phyloP scores from a whole-genome alignment of 2,113 vertebrate species.

The Nannobrachium achirus region DNA sequence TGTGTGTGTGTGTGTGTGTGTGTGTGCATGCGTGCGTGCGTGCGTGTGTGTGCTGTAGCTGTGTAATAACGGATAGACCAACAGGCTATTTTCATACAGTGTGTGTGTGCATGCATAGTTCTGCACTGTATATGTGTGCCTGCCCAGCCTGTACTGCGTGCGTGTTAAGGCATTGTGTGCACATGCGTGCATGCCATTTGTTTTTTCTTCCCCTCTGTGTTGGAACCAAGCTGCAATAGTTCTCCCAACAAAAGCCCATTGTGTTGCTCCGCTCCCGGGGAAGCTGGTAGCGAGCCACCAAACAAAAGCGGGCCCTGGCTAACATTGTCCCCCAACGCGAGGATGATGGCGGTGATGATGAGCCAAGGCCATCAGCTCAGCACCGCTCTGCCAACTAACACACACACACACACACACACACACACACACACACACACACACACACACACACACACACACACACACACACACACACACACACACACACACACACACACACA shows the following conservation, averaged over 20 bases:
- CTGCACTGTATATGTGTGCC: conserved; percentile 7
- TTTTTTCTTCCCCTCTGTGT: neutral
- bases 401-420: conserved; percentile 10
- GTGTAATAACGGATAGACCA: too few relatives aligned
- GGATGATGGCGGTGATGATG: neutral
- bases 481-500: conserved; percentile 10
- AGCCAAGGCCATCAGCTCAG: conserved; percentile 55
- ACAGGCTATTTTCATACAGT: too few relatives aligned
- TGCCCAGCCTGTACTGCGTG: too few relatives aligned
- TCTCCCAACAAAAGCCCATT: conserved; percentile 72
- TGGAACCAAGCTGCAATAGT: conserved; percentile 40
- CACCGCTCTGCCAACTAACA: conserved; percentile 52
- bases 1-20: conserved; percentile 16
- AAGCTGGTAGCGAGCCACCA: conserved; percentile 67
- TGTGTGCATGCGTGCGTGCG: conserved; percentile 21
- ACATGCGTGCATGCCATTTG: conserved; percentile 17
- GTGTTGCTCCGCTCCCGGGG: conserved; percentile 63
- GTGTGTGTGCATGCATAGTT: neutral
- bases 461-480: conserved; percentile 10
- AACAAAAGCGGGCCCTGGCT: conserved; percentile 63
- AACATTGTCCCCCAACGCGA: conserved; percentile 62
- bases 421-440: conserved; percentile 10
- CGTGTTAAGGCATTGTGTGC: conserved; percentile 12
- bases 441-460: conserved; percentile 18
- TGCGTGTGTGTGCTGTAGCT: conserved; percentile 6